Evolutionary conservation across 1,140 invertebrate genomes (phyloP).

Genomic region (Bilobella aurantiaca): DNA sequence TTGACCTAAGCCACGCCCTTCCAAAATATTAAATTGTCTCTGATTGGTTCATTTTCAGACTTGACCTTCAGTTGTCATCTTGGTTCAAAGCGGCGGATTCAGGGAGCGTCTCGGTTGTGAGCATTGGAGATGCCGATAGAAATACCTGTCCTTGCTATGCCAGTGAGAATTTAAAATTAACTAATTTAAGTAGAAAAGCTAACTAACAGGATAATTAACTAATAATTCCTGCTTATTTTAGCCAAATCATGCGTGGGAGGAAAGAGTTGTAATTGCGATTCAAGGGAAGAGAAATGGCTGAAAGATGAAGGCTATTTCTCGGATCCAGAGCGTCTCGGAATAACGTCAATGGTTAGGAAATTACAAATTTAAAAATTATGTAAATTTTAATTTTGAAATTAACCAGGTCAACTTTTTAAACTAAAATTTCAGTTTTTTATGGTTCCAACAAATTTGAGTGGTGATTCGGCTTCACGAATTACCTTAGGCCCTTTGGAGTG

Average conservation of each 20-base stretch:
- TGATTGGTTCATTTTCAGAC: too few species aligned
- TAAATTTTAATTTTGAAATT: neutral
- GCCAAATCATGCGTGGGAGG: constrained; percentile 44
- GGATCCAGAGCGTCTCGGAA: constrained; percentile 65
- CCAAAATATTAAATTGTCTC: too few species aligned
- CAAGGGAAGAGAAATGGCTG: constrained; percentile 70
- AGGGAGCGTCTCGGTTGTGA: constrained; percentile 60
- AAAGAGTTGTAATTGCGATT: constrained; percentile 74
- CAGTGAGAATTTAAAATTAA: constrained; percentile 45
- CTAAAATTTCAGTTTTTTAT: constrained; percentile 47
- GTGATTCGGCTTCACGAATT: constrained; percentile 70
- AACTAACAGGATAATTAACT: constrained; percentile 21
- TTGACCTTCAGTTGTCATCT: constrained; percentile 75
- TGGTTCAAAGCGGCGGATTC: constrained; percentile 75
- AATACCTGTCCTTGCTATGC: constrained; percentile 49
- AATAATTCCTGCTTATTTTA: too few species aligned
- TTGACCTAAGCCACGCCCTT: too few species aligned
- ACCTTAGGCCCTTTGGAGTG: constrained; percentile 82
- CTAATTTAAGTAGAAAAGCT: neutral
- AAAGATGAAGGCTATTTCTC: constrained; percentile 77
- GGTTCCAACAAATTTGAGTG: constrained; percentile 67
- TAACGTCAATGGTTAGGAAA: constrained; percentile 59
- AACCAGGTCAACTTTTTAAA: neutral
- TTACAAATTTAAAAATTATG: neutral
- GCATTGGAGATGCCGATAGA: constrained; percentile 66